Evolutionary conservation across 1,140 invertebrate species (phyloP), one percentile per base, ranked within the genome.

Genomic region (Leucophenga varia): DNA sequence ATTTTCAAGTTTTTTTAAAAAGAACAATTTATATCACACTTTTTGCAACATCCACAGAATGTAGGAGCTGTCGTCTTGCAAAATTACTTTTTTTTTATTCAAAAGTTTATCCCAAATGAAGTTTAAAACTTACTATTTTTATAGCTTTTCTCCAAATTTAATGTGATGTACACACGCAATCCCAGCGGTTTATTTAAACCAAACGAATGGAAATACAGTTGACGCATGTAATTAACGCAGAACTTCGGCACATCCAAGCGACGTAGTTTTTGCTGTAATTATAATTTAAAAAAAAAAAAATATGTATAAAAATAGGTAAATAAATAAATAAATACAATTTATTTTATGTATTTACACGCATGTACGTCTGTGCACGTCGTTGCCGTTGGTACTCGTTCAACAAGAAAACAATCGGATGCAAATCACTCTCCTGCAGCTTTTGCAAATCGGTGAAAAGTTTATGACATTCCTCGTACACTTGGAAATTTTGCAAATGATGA

Each of bases 91-190:
- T n/a, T n/a, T n/a, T n/a, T n/a, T n/a, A n/a, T n/a, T n/a, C n/a
- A n/a, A n/a, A n/a, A n/a, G n/a, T n/a, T n/a, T n/a, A n/a, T n/a
- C n/a, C 1, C 0, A 5, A 8, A 21, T 3, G 0, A 21, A 13
- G 6, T 6, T 16, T 13, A 12, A n/a, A 5, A 67, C 61, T 34
- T 22, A 72, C 69, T 72, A 43, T 43, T 40, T 20, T 58, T 34
- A 20, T 72, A 72, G 28, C 40, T 43, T 30, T 38, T 42, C 47
- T 73, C 65, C 34, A 73, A 43, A 52, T 63, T 72, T 0, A 73
- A 41, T 8, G 69, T 73, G 8, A 73, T 64, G 46, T 60, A 52
- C 31, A 72, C 22, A 1, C 70, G 65, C 14, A 55, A 28, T 2
- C 64, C 69, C 6, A 59, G 21, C 1, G 54, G 41, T 21, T 57